A percentile compares a stretch with the other conserved stretches of the same genome.
phyloP scores from a whole-genome alignment of 2,797 vertebrate species.

The Chlorospingus flavigularis region DNA sequence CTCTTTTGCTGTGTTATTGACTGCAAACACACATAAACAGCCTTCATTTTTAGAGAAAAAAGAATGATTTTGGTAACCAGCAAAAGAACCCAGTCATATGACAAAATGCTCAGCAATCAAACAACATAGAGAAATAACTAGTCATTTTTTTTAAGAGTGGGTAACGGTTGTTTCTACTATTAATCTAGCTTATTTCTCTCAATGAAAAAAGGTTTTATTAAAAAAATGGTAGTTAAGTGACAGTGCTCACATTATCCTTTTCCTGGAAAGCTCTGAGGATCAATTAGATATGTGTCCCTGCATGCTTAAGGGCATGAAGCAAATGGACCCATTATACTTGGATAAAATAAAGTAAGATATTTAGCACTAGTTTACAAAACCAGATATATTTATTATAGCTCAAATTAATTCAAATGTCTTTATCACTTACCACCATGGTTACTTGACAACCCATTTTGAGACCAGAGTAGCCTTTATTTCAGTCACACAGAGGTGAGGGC shows the following conservation, averaged over 20 bases:
- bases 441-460: constrained; percentile 48
- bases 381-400: constrained; percentile 32
- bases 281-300: not conserved
- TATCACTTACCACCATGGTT: constrained; percentile 56
- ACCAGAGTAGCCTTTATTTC: not conserved
- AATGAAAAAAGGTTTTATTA: not conserved
- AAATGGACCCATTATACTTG: not conserved
- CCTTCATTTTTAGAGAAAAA: not conserved
- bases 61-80: not conserved
- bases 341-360: constrained; percentile 52
- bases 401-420: not conserved
- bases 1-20: not conserved
- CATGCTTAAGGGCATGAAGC: constrained; percentile 8
- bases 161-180: not conserved
- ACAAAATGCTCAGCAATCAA: not conserved
- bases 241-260: not conserved
- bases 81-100: not conserved
- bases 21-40: not conserved
- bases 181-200: not conserved
- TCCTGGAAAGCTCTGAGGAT: not conserved
- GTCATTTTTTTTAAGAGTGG: not conserved
- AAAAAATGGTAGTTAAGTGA: not conserved
- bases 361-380: constrained; percentile 45
- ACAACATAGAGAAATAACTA: not conserved
- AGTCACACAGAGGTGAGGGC: not conserved